phyloP scores from a whole-genome alignment of 2,888 invertebrate species.

The Oscheius sp. region DNA sequence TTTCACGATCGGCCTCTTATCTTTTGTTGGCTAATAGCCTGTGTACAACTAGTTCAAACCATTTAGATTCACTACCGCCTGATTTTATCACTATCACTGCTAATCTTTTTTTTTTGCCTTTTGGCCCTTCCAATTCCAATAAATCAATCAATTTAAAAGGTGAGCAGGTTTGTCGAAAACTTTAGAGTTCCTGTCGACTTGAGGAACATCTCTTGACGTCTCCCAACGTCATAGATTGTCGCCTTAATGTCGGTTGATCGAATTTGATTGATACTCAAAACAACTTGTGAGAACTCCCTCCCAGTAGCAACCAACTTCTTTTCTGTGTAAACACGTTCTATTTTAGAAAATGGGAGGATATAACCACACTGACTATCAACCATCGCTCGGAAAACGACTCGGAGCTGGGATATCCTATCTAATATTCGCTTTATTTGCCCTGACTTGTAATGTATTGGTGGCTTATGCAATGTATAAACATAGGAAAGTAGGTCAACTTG shows the following conservation, averaged over 20 bases:
- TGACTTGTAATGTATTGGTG: slow-evolving; percentile 15
- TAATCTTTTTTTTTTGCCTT: not conserved
- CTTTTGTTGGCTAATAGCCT: slow-evolving; percentile 8
- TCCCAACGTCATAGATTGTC: not conserved
- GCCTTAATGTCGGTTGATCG: not conserved
- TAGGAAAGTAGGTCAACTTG: slow-evolving; percentile 14
- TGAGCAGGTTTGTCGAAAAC: too few species aligned
- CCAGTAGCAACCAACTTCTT: too few species aligned
- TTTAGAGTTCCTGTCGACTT: too few species aligned
- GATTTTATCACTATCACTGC: not conserved
- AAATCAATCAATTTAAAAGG: too few species aligned
- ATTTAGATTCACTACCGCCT: slow-evolving; percentile 1
- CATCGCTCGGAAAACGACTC: slow-evolving; percentile 15
- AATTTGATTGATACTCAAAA: not conserved
- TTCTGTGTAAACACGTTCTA: not conserved
- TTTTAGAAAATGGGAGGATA: slow-evolving; percentile 14
- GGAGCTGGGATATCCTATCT: slow-evolving; percentile 33
- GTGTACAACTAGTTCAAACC: slow-evolving; percentile 14
- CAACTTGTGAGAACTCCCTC: not conserved
- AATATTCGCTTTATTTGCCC: slow-evolving; percentile 6
- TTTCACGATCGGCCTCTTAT: slow-evolving; percentile 21
- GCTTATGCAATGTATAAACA: slow-evolving; percentile 31
- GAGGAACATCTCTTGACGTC: not conserved
- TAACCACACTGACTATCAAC: slow-evolving; percentile 29
- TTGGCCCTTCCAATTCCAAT: too few species aligned